Percentiles rank a stretch among this genome's conserved stretches.
These are phyloP conservation scores for Phylloscopus whistleri DNA, from an alignment of 2,113 vertebrate genomes.

Conservation along the genomic window DNA sequence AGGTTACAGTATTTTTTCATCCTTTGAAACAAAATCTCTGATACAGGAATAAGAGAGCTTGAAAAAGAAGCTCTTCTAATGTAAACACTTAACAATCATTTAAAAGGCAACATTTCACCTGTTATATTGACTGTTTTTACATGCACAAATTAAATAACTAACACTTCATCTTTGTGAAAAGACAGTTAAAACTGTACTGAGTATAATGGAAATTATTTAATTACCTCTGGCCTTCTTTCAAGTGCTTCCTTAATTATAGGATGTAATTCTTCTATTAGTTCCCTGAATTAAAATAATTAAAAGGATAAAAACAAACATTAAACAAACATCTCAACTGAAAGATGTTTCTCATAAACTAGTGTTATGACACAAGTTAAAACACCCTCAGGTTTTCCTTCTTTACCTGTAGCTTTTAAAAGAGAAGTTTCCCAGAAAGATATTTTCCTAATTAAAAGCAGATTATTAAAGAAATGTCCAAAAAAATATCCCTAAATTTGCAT, in stretches of 20 bases:
- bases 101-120: neutral
- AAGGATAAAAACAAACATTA: neutral
- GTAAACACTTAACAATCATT: neutral
- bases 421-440: neutral
- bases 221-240: slow-evolving; percentile 98
- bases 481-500: neutral
- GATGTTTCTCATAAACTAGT: neutral
- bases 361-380: neutral
- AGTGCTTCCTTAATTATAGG: slow-evolving; percentile 99
- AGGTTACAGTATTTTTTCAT: neutral
- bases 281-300: slow-evolving; percentile 75
- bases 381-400: neutral
- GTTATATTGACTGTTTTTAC: neutral
- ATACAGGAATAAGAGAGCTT: neutral
- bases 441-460: neutral
- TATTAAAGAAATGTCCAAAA: neutral
- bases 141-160: neutral
- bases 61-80: neutral
- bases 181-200: neutral
- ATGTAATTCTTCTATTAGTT: slow-evolving; percentile 96
- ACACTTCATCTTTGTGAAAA: neutral
- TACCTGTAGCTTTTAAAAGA: neutral
- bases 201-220: neutral
- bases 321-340: neutral
- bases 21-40: neutral